Conservation (phyloP, 2,888 invertebrate species). For the Chesias legatella region DNA sequence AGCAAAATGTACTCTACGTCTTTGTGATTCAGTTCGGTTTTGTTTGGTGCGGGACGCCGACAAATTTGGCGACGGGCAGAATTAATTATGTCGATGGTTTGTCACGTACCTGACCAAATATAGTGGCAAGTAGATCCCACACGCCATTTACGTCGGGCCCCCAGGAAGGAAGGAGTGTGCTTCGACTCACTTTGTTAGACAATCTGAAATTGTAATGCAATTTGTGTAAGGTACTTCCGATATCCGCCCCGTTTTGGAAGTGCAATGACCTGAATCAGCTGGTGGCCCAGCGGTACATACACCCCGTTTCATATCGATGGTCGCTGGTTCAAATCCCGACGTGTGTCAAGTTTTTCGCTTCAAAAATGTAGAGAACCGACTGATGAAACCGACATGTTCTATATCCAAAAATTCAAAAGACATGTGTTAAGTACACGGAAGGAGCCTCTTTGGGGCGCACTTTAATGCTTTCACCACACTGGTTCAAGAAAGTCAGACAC, state of each 20-base stretch:
- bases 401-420: too few species aligned
- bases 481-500: too few species aligned
- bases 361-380: too few species aligned
- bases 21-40: conserved; percentile 53
- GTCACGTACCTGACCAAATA: conserved; percentile 76
- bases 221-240: conserved; percentile 63
- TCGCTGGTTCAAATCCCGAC: too few species aligned
- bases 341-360: too few species aligned
- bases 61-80: conserved; percentile 67
- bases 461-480: too few species aligned
- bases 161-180: conserved; percentile 72
- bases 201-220: conserved; percentile 58
- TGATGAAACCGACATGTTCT: too few species aligned
- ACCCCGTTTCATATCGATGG: too few species aligned
- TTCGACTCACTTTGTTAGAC: conserved; percentile 54
- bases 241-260: conserved; percentile 45
- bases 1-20: conserved; percentile 51
- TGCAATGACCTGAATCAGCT: conserved; percentile 30
- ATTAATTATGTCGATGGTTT: conserved; percentile 67
- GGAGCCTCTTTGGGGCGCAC: too few species aligned
- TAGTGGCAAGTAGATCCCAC: conserved; percentile 53
- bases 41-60: conserved; percentile 44
- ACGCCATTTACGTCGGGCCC: conserved; percentile 59
- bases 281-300: too few species aligned
- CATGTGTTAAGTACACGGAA: too few species aligned